Evolutionary conservation across 1,140 invertebrate genomes (phyloP), one percentile per base, ranked within the genome.

Genomic region (Halictus rubicundus): DNA sequence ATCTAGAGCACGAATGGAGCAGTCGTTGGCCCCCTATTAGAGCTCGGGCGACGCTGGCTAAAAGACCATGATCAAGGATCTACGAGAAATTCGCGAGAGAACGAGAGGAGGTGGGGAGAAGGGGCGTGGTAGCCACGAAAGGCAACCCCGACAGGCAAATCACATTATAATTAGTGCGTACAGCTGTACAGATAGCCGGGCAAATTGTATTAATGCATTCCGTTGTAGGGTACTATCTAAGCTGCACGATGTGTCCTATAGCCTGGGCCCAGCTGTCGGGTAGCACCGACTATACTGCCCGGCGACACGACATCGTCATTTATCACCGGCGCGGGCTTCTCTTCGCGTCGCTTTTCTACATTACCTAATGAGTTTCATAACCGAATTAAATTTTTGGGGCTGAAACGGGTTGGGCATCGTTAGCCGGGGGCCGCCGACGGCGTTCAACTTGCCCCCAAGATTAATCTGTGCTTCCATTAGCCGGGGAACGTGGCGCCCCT

Each of bases 321-420:
- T 88, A 90, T 91, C 89, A 91, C 84, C 82, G 60, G 42, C 68
- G 64, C 49, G 25, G 86, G 78, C 80, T 69, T 1, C 32, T 32
- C 32, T 5, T 82, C 87, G 87, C 82, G 88, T 86, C 82, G 84
- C 79, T 87, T 89, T 89, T 90, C 88, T 89, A 86, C 88, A 90
- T 90, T 90, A 89, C 88, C 86, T 89, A 89, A 90, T 89, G 89
- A 91, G 88, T 88, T 87, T 89, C 87, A 88, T 91, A 91, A 90
- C 87, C 83, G 85, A 91, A 91, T 91, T 90, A 91, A 87, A 90
- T 89, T 90, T 90, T 89, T 87, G 68, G 83, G 82, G 82, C 78
- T 76, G 60, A 76, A 66, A 57, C 64, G 52, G 81, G 81, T 57
- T 73, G 82, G 82, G 75, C 78, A 74, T 88, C 88, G 85, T 89